Evolutionary conservation across 2,113 vertebrate genomes (phyloP).

Genomic region (Tretioscincus oriximinensis): DNA sequence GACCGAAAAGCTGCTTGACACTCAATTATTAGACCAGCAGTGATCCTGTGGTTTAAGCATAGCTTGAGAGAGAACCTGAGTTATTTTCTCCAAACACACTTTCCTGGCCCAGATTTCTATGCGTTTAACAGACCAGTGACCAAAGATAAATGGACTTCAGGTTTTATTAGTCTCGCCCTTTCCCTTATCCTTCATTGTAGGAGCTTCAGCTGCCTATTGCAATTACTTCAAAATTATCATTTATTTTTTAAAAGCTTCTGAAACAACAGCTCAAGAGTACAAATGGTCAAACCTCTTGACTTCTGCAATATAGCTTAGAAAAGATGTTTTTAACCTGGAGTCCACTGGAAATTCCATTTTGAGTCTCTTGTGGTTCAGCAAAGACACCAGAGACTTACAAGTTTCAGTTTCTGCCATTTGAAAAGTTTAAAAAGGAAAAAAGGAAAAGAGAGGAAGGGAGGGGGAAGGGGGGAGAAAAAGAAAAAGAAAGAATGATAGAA

Average conservation of each 20-base stretch:
- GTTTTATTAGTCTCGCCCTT: not conserved
- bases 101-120: not conserved
- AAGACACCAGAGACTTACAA: too few relatives aligned
- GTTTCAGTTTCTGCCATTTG: too few relatives aligned
- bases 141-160: not conserved
- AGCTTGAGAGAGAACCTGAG: not conserved
- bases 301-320: not conserved
- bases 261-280: not conserved
- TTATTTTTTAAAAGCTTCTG: not conserved
- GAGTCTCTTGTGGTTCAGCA: too few relatives aligned
- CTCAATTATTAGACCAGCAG: slow-evolving; percentile 28
- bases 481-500: too few relatives aligned
- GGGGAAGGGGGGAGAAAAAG: too few relatives aligned
- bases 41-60: slow-evolving; percentile 45
- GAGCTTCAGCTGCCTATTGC: not conserved
- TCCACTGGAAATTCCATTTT: not conserved
- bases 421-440: too few relatives aligned
- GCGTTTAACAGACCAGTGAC: not conserved
- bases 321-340: not conserved
- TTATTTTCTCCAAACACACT: not conserved
- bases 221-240: not conserved
- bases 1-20: not conserved
- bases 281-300: too few relatives aligned
- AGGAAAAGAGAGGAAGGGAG: too few relatives aligned
- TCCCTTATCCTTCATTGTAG: not conserved